Percentiles rank a stretch among this genome's conserved stretches.
phyloP scores from a whole-genome alignment of 2,113 vertebrate genomes.

The Gracilinanus agilis region DNA sequence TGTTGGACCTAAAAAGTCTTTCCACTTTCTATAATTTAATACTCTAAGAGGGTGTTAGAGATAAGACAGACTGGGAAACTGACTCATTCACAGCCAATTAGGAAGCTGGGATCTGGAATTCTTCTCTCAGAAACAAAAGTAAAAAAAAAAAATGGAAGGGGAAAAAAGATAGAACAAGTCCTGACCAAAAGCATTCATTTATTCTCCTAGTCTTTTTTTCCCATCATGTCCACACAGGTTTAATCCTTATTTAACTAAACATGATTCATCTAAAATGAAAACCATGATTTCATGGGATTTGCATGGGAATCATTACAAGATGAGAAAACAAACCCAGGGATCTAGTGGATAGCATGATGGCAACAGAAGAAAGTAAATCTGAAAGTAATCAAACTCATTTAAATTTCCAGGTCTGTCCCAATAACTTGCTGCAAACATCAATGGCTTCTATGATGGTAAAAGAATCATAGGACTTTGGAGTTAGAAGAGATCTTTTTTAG shows the following conservation, averaged over 20 bases:
- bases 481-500: neutral
- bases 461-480: neutral
- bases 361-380: constrained; percentile 57
- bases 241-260: constrained; percentile 68
- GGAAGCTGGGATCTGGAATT: constrained; percentile 58
- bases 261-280: constrained; percentile 65
- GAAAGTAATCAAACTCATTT: constrained; percentile 51
- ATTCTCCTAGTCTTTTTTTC: constrained; percentile 53
- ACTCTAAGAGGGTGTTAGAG: constrained; percentile 59
- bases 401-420: constrained; percentile 53
- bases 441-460: neutral
- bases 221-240: constrained; percentile 39
- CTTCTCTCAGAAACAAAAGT: constrained; percentile 56
- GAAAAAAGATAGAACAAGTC: constrained; percentile 61
- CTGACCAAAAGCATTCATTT: constrained; percentile 66
- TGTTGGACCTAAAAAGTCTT: constrained; percentile 53
- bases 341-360: constrained; percentile 61
- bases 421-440: constrained; percentile 27
- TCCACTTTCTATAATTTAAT: constrained; percentile 62
- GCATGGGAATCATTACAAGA: constrained; percentile 53
- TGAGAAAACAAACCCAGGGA: constrained; percentile 55
- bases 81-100: constrained; percentile 40
- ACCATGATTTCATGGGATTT: constrained; percentile 57
- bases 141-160: constrained; percentile 62
- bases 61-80: constrained; percentile 43